These are phyloP conservation scores for Tineola bisselliella DNA, from an alignment of 2,888 invertebrate genomes.

Conservation along the genomic window DNA sequence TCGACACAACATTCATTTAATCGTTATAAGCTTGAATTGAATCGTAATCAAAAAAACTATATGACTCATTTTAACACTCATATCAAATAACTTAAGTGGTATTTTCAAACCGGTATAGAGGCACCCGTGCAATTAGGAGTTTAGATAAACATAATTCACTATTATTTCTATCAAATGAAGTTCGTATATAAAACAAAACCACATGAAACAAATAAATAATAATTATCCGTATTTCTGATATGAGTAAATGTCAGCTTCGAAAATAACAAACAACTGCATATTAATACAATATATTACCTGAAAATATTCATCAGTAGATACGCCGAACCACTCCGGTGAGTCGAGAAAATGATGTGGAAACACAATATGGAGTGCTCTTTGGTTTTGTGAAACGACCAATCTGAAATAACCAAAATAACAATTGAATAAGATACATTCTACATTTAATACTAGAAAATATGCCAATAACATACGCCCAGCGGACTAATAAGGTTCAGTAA, in stretches of 20 bases:
- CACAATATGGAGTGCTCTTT: conserved; percentile 84
- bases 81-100: not conserved
- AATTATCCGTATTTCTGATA: no score
- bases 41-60: not conserved
- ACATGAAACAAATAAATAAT: no score
- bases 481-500: no score
- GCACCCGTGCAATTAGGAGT: not conserved
- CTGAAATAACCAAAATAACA: conserved; percentile 52
- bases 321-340: conserved; percentile 90
- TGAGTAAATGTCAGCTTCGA: no score
- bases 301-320: conserved; percentile 86
- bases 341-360: conserved; percentile 89
- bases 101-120: not conserved
- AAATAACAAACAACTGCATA: no score
- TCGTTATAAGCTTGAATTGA: no score
- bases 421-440: no score
- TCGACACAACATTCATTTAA: no score
- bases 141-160: not conserved
- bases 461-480: no score
- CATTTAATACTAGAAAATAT: no score
- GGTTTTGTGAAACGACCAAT: conserved; percentile 85
- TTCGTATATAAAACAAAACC: no score
- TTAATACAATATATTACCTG: no score
- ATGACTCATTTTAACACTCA: not conserved
- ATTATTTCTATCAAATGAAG: not conserved